Evolutionary conservation across 2,113 vertebrate genomes (phyloP).

Genomic region (Pedetes capensis): DNA sequence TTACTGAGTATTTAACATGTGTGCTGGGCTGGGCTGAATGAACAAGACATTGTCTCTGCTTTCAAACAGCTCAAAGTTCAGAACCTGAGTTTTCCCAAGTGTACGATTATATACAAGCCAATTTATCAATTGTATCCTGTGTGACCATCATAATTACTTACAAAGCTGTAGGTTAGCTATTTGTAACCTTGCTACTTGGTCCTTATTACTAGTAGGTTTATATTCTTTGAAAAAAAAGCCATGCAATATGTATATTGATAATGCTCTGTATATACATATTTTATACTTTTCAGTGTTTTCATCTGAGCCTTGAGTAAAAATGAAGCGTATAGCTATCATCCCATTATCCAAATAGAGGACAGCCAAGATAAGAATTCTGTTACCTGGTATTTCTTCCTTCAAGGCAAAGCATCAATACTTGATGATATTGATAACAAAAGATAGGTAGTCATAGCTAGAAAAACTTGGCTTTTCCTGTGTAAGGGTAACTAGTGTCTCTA

Average conservation of each 20-base stretch:
- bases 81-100: conserved; percentile 12
- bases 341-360: neutral
- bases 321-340: neutral
- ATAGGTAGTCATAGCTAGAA: neutral
- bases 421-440: neutral
- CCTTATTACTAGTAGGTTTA: neutral
- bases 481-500: conserved; percentile 17
- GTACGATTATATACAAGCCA: neutral
- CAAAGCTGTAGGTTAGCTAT: neutral
- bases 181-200: neutral
- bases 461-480: neutral
- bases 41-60: neutral
- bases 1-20: neutral
- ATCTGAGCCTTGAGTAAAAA: neutral
- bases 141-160: neutral
- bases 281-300: neutral
- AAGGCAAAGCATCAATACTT: neutral
- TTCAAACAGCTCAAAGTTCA: neutral
- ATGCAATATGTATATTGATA: neutral
- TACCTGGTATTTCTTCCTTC: neutral
- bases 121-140: neutral
- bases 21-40: neutral
- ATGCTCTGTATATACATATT: neutral
- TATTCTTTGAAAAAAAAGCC: neutral
- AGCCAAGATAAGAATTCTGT: neutral